A percentile compares a stretch with the other conserved stretches of the same genome.
phyloP scores from a whole-genome alignment of 2,888 invertebrate genomes.

The Leptarthrus brevirostris region DNA sequence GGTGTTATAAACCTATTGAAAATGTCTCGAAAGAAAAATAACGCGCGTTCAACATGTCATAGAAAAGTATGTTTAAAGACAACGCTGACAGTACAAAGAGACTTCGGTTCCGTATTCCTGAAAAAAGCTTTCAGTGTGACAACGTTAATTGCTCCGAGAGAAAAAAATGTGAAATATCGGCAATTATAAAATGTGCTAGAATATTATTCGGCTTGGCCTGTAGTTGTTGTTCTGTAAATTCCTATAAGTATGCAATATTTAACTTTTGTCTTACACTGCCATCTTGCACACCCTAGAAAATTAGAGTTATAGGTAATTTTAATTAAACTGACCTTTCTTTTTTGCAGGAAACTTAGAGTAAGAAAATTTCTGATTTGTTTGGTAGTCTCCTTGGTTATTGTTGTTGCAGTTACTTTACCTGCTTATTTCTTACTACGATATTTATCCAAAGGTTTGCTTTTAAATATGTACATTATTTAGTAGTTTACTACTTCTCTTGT shows the following conservation, averaged over 20 bases:
- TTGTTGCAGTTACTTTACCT: not conserved
- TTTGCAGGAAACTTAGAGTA: conserved; percentile 1
- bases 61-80: conserved; percentile 6
- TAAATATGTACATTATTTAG: not conserved
- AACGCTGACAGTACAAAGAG: not conserved
- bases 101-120: not conserved
- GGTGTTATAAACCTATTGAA: too few relatives aligned
- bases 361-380: conserved; percentile 6
- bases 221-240: not conserved
- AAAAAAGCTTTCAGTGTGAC: not conserved
- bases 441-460: not conserved
- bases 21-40: too few relatives aligned
- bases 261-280: too few relatives aligned
- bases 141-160: not conserved
- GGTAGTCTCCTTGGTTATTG: not conserved
- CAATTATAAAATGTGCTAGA: not conserved
- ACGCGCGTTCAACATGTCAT: too few relatives aligned
- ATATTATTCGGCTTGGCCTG: not conserved
- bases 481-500: not conserved
- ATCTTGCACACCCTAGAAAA: not conserved
- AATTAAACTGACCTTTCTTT: not conserved
- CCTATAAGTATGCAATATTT: conserved; percentile 35
- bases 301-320: not conserved
- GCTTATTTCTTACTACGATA: conserved; percentile 32
- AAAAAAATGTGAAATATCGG: not conserved